Base-by-base conservation (phyloP, 2,797 vertebrate genomes). In the Choloepus didactylus region DNA sequence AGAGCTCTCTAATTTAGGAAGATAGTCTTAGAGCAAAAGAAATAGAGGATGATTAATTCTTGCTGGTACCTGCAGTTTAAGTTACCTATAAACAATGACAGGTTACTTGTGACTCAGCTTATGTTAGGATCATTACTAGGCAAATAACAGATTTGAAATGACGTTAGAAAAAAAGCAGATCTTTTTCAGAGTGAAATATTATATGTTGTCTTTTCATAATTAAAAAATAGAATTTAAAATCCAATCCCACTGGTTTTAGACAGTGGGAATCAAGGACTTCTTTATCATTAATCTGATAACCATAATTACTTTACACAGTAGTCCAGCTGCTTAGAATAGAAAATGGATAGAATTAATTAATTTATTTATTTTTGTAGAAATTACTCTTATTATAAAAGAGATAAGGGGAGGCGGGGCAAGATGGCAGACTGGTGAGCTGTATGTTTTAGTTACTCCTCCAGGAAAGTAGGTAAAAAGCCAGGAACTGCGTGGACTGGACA, bases 221-320 rank as follows among this genome's bases (percentile, higher is more conserved):
- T 88, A 92, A 89, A 77, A 76, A 89, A 81, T 76, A 64, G 67
- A 95, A 87, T 91, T 23, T 87, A 54, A 97, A 89, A 91, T 93
- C n/a, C 29, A 95, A 69, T 91, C 80, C 88, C 9, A 69, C 23
- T 93, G 41, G 64, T 51, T 95, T 95, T 82, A 25, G 27, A 73
- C 2, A 80, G 72, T 41, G 10, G n/a, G 38, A 92, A 60, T 69
- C 38, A 92, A 93, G 23, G 0, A 31, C 11, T 59, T 92, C 75
- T 77, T 15, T 73, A n/a, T 77, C 84, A 87, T 62, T 91, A 96
- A 93, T 82, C 44, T 93, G 67, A 79, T 76, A n/a, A 66, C 9
- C 21, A 14, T 96, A 2, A 2, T 59, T 84, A 77, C 51, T 64
- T 96, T 97, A 64, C 5, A 18, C 27, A 27, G 0, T 18, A 69